phyloP scores from a whole-genome alignment of 1,140 invertebrate species.

The Ceratosolen solmsi region DNA sequence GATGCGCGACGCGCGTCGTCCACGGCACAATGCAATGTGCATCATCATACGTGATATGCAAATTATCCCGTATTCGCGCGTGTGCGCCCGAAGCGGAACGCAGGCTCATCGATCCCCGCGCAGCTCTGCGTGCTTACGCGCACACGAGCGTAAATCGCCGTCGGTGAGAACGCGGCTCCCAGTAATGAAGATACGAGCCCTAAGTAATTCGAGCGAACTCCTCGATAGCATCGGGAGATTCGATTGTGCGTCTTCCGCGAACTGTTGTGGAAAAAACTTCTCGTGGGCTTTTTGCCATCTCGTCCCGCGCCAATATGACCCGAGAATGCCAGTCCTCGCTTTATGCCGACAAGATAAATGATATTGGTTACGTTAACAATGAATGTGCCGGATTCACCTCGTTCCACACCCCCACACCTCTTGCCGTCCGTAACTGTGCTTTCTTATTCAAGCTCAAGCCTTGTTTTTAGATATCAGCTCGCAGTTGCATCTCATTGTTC shows the following conservation, averaged over 20 bases:
- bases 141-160: not conserved
- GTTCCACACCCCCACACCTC: not conserved
- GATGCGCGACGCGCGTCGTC: slow-evolving; percentile 7
- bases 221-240: not conserved
- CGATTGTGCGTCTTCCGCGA: slow-evolving; percentile 10
- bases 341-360: not conserved
- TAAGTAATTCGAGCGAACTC: not conserved
- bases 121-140: too few species aligned
- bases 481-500: not conserved
- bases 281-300: not conserved
- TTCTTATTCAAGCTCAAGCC: not conserved
- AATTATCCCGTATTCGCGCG: slow-evolving; percentile 34
- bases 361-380: not conserved
- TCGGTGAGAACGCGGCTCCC: not conserved
- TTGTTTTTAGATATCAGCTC: not conserved
- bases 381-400: not conserved
- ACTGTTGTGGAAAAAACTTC: not conserved
- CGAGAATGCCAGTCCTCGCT: not conserved
- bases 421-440: too few species aligned
- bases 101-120: not conserved
- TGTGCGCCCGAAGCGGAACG: slow-evolving; percentile 20
- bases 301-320: not conserved
- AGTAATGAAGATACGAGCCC: slow-evolving; percentile 4
- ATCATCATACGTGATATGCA: slow-evolving; percentile 46
- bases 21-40: slow-evolving; percentile 37